Percentiles rank a stretch among this genome's conserved stretches.
phyloP scores from a whole-genome alignment of 2,888 invertebrate species.

The Leptinotarsa peninsularis region DNA sequence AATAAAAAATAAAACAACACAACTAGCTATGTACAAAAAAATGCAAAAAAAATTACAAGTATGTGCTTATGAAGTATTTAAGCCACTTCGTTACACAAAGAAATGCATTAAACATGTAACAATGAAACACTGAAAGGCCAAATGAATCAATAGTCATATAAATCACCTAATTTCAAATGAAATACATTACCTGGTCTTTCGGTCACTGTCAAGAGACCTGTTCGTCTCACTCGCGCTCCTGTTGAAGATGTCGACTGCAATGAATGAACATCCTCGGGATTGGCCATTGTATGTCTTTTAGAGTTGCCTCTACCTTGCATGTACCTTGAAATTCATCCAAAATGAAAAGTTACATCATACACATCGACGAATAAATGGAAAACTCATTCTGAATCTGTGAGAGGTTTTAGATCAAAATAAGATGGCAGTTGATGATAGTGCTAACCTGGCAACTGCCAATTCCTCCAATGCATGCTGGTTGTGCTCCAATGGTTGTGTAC shows the following conservation, averaged over 20 bases:
- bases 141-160: background rate
- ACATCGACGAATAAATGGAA: background rate
- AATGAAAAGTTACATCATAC: slow-evolving; percentile 7
- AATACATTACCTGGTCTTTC: slow-evolving; percentile 81
- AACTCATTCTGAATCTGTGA: background rate
- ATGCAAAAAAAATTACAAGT: slow-evolving; percentile 19
- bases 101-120: slow-evolving; percentile 17
- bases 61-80: background rate
- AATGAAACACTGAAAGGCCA: slow-evolving; percentile 20
- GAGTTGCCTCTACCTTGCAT: slow-evolving; percentile 81
- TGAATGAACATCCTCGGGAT: slow-evolving; percentile 76
- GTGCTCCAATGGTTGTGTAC: slow-evolving; percentile 66
- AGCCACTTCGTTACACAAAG: slow-evolving; percentile 5
- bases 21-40: slow-evolving; percentile 43
- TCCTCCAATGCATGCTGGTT: slow-evolving; percentile 66
- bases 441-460: slow-evolving; percentile 68
- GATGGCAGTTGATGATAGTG: background rate
- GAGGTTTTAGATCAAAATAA: background rate
- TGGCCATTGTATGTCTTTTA: slow-evolving; percentile 84
- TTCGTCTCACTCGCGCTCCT: slow-evolving; percentile 75
- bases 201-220: slow-evolving; percentile 87
- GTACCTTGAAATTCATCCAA: slow-evolving; percentile 69
- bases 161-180: background rate
- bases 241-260: slow-evolving; percentile 57
- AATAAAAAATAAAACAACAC: slow-evolving; percentile 55